Conservation (phyloP, 1,140 invertebrate species). For the Ceratitis capitata region DNA sequence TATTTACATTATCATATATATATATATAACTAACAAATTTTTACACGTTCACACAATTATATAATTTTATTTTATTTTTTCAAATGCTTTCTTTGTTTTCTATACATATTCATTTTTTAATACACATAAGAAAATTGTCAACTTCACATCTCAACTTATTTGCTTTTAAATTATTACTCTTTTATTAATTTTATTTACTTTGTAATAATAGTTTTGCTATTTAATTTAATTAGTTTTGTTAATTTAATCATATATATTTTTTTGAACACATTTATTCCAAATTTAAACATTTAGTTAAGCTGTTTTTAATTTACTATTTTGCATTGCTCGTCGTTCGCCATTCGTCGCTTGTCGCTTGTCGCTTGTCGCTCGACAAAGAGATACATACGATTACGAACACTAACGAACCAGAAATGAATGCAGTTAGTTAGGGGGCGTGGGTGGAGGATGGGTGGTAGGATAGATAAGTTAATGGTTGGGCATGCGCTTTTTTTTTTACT, state of each 20-base stretch:
- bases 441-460: neutral
- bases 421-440: neutral
- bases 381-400: too few species aligned
- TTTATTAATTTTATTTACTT: neutral
- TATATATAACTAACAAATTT: slow-evolving; percentile 41
- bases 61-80: slow-evolving; percentile 38
- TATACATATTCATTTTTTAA: slow-evolving; percentile 39
- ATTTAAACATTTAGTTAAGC: slow-evolving; percentile 44
- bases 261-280: slow-evolving; percentile 65
- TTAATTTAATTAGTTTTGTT: slow-evolving; percentile 29
- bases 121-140: slow-evolving; percentile 41
- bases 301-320: neutral
- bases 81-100: slow-evolving; percentile 38
- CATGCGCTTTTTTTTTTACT: too few species aligned
- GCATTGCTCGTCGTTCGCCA: too few species aligned
- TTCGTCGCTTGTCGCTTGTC: too few species aligned
- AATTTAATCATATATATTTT: neutral
- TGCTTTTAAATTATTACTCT: slow-evolving; percentile 39
- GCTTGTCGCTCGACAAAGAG: neutral
- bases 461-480: neutral
- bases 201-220: neutral
- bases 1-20: too few species aligned
- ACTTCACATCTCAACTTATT: slow-evolving; percentile 28
- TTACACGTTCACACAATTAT: slow-evolving; percentile 34
- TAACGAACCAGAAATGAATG: slow-evolving; percentile 16